These are phyloP conservation scores for Drosophila formosana DNA, from an alignment of 2,888 invertebrate species.

Conservation along the genomic window DNA sequence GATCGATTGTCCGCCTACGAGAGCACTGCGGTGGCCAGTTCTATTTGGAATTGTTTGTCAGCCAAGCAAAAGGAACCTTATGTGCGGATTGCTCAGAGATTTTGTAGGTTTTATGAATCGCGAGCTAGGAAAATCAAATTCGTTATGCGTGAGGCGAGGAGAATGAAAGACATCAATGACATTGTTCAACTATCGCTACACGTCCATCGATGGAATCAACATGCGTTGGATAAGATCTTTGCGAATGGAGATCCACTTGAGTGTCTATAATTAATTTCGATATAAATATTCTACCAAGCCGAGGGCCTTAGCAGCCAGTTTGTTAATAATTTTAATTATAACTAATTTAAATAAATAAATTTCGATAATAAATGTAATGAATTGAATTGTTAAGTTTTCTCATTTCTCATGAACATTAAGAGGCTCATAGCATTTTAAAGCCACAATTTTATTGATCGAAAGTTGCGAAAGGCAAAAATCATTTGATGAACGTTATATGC, in stretches of 20 bases:
- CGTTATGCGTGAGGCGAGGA: background rate
- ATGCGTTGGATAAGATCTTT: background rate
- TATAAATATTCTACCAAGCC: background rate
- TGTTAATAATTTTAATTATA: too few species aligned
- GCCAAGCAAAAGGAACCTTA: constrained; percentile 12
- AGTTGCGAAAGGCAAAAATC: constrained; percentile 60
- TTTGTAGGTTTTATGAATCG: constrained; percentile 28
- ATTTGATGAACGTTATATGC: constrained; percentile 45
- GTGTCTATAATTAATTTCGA: background rate
- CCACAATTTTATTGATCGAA: constrained; percentile 70
- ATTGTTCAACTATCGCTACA: background rate
- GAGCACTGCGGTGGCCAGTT: constrained; percentile 21
- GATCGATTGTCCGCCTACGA: constrained; percentile 13
- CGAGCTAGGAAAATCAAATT: constrained; percentile 23
- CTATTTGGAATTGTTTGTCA: constrained; percentile 25
- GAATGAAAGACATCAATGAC: background rate
- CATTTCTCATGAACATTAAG: background rate
- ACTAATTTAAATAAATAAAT: too few species aligned
- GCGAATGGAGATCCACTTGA: background rate
- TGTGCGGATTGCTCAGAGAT: constrained; percentile 1
- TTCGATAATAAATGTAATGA: background rate
- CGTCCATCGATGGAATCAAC: background rate
- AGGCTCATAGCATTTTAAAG: constrained; percentile 47
- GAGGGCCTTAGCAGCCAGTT: too few species aligned
- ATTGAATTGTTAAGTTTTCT: background rate